Evolutionary conservation across 2,797 vertebrate genomes (phyloP).

Genomic region (Arremon brunneinucha): DNA sequence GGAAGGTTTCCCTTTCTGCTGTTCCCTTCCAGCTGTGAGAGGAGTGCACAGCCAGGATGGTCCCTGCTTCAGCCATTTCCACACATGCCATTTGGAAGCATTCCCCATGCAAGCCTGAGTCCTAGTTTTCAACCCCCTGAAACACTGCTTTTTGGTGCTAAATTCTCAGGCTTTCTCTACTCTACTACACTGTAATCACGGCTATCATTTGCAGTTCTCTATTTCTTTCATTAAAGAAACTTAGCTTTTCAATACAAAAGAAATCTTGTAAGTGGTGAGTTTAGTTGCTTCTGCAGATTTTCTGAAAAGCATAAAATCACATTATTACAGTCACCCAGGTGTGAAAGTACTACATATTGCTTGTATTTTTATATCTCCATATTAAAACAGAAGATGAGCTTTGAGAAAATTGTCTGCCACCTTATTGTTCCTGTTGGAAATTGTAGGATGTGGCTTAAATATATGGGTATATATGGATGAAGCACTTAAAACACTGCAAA

Average conservation of each 20-base stretch:
- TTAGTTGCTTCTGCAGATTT: background rate
- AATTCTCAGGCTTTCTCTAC: background rate
- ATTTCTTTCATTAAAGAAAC: background rate
- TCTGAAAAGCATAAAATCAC: background rate
- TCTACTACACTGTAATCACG: fast-evolving
- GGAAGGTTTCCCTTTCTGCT: background rate
- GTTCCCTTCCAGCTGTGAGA: background rate
- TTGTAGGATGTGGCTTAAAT: background rate
- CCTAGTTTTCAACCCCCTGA: background rate
- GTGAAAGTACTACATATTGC: background rate
- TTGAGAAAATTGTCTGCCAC: background rate
- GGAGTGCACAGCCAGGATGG: fast-evolving
- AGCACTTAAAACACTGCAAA: background rate
- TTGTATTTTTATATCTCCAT: background rate
- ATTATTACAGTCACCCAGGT: background rate
- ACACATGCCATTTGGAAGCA: background rate
- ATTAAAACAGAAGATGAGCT: background rate
- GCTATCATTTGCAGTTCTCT: background rate
- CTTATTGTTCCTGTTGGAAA: background rate
- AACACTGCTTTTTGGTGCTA: background rate
- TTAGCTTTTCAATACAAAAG: background rate
- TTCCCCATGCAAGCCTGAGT: background rate
- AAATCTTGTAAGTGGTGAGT: background rate
- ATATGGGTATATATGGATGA: background rate
- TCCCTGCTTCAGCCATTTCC: background rate